These are phyloP conservation scores for Tursiops truncatus DNA, from an alignment of 2,113 vertebrate species.

Conservation along the genomic window DNA sequence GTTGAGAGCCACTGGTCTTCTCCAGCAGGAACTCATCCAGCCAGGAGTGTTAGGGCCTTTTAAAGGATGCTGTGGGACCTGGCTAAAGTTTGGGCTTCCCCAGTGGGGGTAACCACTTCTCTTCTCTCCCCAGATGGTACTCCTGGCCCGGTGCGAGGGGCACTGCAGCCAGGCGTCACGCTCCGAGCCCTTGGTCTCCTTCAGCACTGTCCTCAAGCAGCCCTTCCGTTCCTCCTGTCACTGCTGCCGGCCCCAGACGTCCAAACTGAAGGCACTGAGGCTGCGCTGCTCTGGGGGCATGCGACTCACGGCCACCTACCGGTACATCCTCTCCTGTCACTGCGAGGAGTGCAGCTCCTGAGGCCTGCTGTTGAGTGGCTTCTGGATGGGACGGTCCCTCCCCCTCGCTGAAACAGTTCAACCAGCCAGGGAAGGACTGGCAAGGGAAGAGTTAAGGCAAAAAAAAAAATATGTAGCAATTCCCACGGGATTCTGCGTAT, in stretches of 20 bases:
- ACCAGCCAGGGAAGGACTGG: slow-evolving; percentile 43
- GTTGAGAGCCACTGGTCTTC: background rate
- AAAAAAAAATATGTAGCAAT: background rate
- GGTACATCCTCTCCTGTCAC: slow-evolving; percentile 98
- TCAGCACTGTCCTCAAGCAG: slow-evolving; percentile 96
- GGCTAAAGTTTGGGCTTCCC: background rate
- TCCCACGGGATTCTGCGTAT: slow-evolving; percentile 44
- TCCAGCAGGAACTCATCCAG: background rate
- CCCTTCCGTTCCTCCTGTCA: slow-evolving; percentile 96
- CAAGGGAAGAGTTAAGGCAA: slow-evolving; percentile 52
- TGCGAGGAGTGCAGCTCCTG: slow-evolving; percentile 96
- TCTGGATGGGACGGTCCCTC: background rate
- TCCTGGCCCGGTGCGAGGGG: slow-evolving; percentile 96
- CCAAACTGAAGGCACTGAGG: slow-evolving; percentile 96
- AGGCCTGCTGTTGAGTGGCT: background rate
- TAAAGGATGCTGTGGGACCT: background rate
- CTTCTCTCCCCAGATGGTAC: slow-evolving; percentile 90
- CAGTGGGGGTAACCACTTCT: background rate
- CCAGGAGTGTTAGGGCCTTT: background rate
- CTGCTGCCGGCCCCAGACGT: slow-evolving; percentile 97
- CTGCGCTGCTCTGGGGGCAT: slow-evolving; percentile 93
- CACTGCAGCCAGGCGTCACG: slow-evolving; percentile 95
- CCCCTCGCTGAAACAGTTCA: background rate
- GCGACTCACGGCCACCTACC: slow-evolving; percentile 95
- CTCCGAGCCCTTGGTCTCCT: slow-evolving; percentile 96